Base-by-base conservation (phyloP, 2,113 vertebrate species). In the Sclerurus mexicanus region DNA sequence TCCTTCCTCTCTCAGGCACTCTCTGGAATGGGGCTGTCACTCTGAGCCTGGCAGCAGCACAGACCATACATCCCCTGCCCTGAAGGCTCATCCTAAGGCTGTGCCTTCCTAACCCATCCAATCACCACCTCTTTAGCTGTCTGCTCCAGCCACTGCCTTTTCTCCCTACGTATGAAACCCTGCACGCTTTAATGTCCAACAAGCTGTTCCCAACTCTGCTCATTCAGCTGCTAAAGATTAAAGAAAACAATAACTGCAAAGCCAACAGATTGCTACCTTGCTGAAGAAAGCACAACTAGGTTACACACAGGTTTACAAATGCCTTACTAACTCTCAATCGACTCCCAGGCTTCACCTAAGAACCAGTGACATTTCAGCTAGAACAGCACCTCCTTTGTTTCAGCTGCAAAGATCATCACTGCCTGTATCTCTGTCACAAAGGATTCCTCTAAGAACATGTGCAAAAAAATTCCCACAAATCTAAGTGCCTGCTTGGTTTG, bases 361-460 rank as follows among this genome's bases (percentile, higher is more conserved):
- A 62, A 49, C 5, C 58, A 50, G 81, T 44, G 33, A 40, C 63
- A 53, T 69, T 75, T 77, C 12, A 80, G 64, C 60, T n/a, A 44
- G 46, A 86, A 93, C 58, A 95, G 75, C 23, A 74, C 33, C 19
- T 75, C 47, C 64, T 91, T 87, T 93, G 82, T 95, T 67, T 60
- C 89, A 62, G 55, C 68, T 47, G 58, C 66, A 50, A 81, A 91
- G 37, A 49, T 27, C 19, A 85, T 17, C 15, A 3, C 1, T 53
- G 37, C 30, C 74, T 55, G 6, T 64, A 63, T 40, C 66, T 81
- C n/a, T 33, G 6, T 10, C 0, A 0, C 53, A 44, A 93, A 74
- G 49, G 35, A 69, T 56, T 63, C 40, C 10, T 78, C 59, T 22
- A 79, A 58, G 39, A 83, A 46, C 16, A 72, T 0, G 23, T 9